Conservation (phyloP, 2,888 invertebrate genomes). For the Matsumyia berberina region DNA sequence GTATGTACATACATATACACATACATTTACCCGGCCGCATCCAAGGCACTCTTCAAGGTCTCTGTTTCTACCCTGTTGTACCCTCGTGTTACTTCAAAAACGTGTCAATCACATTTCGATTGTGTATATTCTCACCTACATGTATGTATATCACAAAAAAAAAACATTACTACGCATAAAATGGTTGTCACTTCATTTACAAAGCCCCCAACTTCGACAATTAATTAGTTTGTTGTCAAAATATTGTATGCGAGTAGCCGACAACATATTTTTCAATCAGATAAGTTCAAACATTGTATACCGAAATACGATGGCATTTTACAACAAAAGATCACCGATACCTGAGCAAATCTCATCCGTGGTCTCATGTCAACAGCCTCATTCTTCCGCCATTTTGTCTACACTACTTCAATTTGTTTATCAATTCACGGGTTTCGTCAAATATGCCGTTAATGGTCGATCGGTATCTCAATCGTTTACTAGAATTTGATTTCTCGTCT, state of each 20-base stretch:
- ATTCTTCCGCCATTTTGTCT: not conserved
- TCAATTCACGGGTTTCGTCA: not conserved
- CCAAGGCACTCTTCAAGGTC: no score
- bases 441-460: constrained; percentile 43
- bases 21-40: no score
- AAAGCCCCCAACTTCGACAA: not conserved
- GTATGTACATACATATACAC: no score
- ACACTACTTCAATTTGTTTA: not conserved
- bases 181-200: not conserved
- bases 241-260: not conserved
- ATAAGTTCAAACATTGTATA: not conserved
- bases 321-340: not conserved
- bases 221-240: constrained; percentile 4
- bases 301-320: not conserved
- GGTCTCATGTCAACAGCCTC: not conserved
- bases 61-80: no score
- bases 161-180: not conserved
- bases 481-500: constrained; percentile 62
- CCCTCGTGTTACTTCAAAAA: not conserved
- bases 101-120: not conserved
- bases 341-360: constrained; percentile 6
- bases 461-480: constrained; percentile 59
- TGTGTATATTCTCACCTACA: constrained; percentile 3
- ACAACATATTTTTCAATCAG: constrained; percentile 2
- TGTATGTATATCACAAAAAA: not conserved